These are phyloP conservation scores for Parotocinclus haroldoi DNA, from an alignment of 2,797 vertebrate genomes.

Conservation along the genomic window DNA sequence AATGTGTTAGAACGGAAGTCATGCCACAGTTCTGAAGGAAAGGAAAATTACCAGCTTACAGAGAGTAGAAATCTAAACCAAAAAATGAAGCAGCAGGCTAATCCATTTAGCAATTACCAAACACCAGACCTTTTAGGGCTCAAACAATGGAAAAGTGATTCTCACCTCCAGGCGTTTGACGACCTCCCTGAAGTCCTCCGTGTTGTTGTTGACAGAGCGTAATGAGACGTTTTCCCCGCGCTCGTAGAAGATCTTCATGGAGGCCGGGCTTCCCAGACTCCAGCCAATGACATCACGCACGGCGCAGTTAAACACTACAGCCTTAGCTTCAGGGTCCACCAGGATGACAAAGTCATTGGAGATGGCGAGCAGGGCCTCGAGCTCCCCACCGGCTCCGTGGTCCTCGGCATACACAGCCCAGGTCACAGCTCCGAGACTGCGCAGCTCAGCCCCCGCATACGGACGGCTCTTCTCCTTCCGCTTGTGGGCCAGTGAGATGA, in stretches of 20 bases:
- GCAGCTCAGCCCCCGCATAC: conserved; percentile 84
- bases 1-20: no score
- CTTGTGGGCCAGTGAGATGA: conserved; percentile 95
- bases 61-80: no score
- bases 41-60: no score
- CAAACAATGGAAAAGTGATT: no score
- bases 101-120: no score
- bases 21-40: no score
- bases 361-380: conserved; percentile 86
- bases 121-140: no score
- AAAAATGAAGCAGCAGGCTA: no score
- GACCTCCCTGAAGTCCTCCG: conserved; percentile 95
- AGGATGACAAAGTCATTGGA: conserved; percentile 92
- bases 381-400: conserved; percentile 84
- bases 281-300: conserved; percentile 94
- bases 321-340: conserved; percentile 89
- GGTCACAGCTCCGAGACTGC: conserved; percentile 84
- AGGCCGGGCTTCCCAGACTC: conserved; percentile 83
- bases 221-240: conserved; percentile 87
- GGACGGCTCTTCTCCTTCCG: conserved; percentile 93
- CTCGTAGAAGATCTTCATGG: conserved; percentile 93
- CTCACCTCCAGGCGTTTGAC: conserved; percentile 94
- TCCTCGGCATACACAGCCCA: conserved; percentile 89
- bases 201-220: conserved; percentile 84
- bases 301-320: conserved; percentile 93